A percentile compares a stretch with the other conserved stretches of the same genome.
Evolutionary conservation across 1,140 invertebrate species (phyloP).

Genomic region (Apis laboriosa): DNA sequence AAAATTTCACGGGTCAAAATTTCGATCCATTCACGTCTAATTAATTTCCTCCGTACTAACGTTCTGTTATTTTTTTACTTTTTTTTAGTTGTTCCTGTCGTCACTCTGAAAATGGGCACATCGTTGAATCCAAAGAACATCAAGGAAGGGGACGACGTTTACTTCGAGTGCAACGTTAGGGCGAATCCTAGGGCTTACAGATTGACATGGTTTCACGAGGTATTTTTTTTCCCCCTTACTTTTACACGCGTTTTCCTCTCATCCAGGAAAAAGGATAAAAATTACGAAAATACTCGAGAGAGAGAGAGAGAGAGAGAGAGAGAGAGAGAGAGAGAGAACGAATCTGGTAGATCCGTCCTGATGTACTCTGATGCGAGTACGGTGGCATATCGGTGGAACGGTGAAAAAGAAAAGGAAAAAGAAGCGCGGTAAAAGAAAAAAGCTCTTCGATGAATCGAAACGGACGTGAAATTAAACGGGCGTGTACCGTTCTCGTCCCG

Average conservation of each 20-base stretch:
- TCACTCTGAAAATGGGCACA: conserved; percentile 81
- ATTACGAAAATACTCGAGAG: not conserved
- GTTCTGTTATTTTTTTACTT: conserved; percentile 1
- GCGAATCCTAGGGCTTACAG: conserved; percentile 83
- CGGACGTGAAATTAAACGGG: conserved; percentile 19
- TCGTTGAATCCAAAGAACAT: conserved; percentile 81
- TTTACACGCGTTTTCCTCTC: not conserved
- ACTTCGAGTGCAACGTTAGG: conserved; percentile 81
- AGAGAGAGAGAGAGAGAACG: too few relatives aligned
- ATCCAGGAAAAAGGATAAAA: not conserved
- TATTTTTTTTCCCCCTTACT: conserved; percentile 52
- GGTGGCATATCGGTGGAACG: too few relatives aligned
- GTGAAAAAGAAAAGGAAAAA: not conserved
- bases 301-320: too few relatives aligned
- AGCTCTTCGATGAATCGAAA: conserved; percentile 1
- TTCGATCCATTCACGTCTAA: not conserved
- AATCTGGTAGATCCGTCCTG: not conserved
- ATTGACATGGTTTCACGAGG: conserved; percentile 84
- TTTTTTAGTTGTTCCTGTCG: conserved; percentile 81
- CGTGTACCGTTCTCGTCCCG: too few relatives aligned
- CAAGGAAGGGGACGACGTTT: conserved; percentile 82
- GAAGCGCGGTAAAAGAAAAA: too few relatives aligned
- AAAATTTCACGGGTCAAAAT: too few relatives aligned
- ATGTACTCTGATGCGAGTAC: not conserved
- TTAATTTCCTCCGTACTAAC: too few relatives aligned